These are phyloP conservation scores for Borostomias antarcticus DNA, from an alignment of 2,797 vertebrate genomes.

Conservation along the genomic window DNA sequence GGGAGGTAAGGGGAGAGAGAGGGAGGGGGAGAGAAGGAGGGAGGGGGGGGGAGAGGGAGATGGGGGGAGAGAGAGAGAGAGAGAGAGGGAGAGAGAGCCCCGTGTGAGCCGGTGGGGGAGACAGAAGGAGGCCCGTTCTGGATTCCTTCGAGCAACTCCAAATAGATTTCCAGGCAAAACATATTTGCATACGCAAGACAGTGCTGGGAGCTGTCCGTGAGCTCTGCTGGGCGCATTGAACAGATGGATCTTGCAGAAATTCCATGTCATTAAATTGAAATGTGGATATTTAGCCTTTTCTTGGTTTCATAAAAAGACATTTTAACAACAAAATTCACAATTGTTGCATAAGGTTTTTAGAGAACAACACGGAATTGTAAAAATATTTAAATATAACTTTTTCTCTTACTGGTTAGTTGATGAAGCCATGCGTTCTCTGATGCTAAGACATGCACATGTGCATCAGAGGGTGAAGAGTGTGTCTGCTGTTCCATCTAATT, in stretches of 20 bases:
- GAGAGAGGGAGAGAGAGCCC: slow-evolving; percentile 62
- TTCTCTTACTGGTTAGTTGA: background rate
- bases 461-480: background rate
- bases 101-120: slow-evolving; percentile 60
- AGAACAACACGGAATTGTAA: slow-evolving; percentile 1
- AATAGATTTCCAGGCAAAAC: slow-evolving; percentile 86
- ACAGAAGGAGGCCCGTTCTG: slow-evolving; percentile 87
- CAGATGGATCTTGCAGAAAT: slow-evolving; percentile 81
- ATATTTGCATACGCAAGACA: slow-evolving; percentile 84
- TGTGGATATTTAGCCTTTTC: slow-evolving; percentile 52
- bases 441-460: background rate
- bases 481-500: background rate
- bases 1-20: slow-evolving; percentile 74
- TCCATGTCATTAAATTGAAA: slow-evolving; percentile 69
- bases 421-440: background rate
- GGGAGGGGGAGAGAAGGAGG: slow-evolving; percentile 60
- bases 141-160: slow-evolving; percentile 87
- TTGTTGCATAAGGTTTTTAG: background rate
- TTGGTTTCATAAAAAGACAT: slow-evolving; percentile 42
- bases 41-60: slow-evolving; percentile 72
- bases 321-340: background rate
- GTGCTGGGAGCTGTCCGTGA: slow-evolving; percentile 76
- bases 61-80: slow-evolving; percentile 68
- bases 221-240: slow-evolving; percentile 72
- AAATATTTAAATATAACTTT: background rate